Evolutionary conservation across 2,888 invertebrate genomes (phyloP).

Genomic region (Lepidochrysops patricia): DNA sequence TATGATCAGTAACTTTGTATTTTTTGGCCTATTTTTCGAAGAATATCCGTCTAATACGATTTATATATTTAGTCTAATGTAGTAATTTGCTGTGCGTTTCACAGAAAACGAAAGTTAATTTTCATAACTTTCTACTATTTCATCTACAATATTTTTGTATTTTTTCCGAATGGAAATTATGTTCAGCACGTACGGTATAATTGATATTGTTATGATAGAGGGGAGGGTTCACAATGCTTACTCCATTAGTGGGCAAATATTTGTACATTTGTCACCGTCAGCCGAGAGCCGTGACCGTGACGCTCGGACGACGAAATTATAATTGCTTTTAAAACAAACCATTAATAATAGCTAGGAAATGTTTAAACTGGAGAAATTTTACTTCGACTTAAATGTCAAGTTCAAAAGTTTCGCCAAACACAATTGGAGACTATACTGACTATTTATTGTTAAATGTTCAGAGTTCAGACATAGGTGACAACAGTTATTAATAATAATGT

Average conservation of each 20-base stretch:
- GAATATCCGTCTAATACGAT: no score
- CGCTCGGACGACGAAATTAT: background rate
- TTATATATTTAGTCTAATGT: no score
- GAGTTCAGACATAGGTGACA: no score
- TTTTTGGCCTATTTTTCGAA: no score
- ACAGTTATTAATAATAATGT: no score
- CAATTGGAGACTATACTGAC: background rate
- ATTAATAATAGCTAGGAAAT: conserved; percentile 2
- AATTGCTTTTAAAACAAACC: conserved; percentile 6
- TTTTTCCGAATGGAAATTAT: conserved; percentile 13
- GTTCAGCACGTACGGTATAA: conserved; percentile 7
- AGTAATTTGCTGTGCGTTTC: no score
- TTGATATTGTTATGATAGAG: conserved; percentile 17
- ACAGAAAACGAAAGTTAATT: no score
- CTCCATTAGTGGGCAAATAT: conserved; percentile 58
- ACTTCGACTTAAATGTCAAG: background rate
- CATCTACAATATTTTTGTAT: background rate
- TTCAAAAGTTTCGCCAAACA: background rate
- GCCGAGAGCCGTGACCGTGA: conserved; percentile 23
- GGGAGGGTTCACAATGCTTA: conserved; percentile 32
- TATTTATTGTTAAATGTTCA: no score
- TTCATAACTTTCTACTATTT: no score
- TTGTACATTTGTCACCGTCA: conserved; percentile 45
- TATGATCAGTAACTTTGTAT: no score
- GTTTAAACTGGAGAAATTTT: background rate